Evolutionary conservation across 2,888 invertebrate genomes (phyloP), one percentile per base, ranked within the genome.

Genomic region (Lochmaea capreae): DNA sequence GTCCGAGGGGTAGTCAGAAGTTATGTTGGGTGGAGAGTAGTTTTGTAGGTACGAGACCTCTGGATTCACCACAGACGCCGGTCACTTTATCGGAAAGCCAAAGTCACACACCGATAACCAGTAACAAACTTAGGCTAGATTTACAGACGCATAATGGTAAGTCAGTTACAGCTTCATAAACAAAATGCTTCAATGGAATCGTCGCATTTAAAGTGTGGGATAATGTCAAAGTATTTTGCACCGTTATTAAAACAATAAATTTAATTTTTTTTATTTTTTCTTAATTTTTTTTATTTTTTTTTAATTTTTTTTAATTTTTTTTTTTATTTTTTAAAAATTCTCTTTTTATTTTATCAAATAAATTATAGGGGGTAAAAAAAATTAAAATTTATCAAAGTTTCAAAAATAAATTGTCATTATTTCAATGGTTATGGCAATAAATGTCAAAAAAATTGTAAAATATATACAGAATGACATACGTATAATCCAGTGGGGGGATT

Each of bases 21-120:
- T 87, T 95, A 83, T 95, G 93, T 87, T 97, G 97, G 97, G 90
- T 97, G 86, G 97, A 97, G 87, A 96, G 96, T 87, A 96, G 96
- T 78, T 97, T 97, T 86, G 94, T 95, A 76, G 94, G 94, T 82
- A 94, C 93, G 82, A 93, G 94, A 83, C 96, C 95, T 3, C 88
- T 95, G 84, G 95, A 95, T 82, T 94, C 95, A 65, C 96, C 96
- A 18, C 94, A 95, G 87, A 95, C 95, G 75, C 95, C 95, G 54
- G 79, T 86, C 16, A 84, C 86, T 43, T 78, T 87, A 33, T 83
- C 85, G 33, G 86, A 86, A 76, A 86, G 85, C 77, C 85, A 86
- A 74, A 83, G 84, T 76, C 82, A 84, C 72, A 84, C 86, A 57
- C 83, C 85, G 12, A 82, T 80, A 22, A 83, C 84, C 42, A 83